phyloP scores from a whole-genome alignment of 2,797 vertebrate species.

The Squalus acanthias region DNA sequence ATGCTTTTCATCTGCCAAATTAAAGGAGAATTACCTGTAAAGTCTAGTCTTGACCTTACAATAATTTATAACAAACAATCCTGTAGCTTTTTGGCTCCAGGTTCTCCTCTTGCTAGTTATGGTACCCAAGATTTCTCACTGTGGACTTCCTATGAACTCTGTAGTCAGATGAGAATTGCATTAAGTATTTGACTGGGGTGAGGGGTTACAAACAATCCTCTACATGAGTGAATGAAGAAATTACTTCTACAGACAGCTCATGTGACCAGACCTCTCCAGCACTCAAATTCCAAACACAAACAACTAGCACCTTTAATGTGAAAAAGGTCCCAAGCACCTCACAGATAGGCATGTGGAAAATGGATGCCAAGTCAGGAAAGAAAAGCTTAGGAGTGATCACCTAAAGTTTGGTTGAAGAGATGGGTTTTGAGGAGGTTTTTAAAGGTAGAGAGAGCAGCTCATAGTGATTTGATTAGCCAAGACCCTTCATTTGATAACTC shows the following conservation, averaged over 20 bases:
- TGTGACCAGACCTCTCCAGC: neutral
- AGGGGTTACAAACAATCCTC: too few species aligned
- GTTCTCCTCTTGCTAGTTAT: neutral
- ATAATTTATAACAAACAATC: neutral
- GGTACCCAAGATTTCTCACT: neutral
- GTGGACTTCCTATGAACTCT: neutral
- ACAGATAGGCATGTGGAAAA: too few species aligned
- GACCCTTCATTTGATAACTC: neutral
- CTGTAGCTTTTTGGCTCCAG: neutral
- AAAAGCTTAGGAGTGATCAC: too few species aligned
- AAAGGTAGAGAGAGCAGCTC: too few species aligned
- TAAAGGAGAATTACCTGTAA: neutral
- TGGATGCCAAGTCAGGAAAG: too few species aligned
- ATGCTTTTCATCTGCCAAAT: neutral
- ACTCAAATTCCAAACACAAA: too few species aligned
- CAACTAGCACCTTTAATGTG: too few species aligned
- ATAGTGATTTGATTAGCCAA: neutral
- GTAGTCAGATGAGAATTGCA: neutral
- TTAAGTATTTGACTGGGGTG: neutral
- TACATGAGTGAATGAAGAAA: neutral
- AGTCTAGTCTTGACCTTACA: neutral
- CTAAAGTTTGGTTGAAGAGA: too few species aligned
- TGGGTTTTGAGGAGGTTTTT: too few species aligned
- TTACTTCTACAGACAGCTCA: neutral
- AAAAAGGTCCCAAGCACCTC: too few species aligned